Conservation (phyloP, 2,888 invertebrate species). For the Bugulina stolonifera region DNA sequence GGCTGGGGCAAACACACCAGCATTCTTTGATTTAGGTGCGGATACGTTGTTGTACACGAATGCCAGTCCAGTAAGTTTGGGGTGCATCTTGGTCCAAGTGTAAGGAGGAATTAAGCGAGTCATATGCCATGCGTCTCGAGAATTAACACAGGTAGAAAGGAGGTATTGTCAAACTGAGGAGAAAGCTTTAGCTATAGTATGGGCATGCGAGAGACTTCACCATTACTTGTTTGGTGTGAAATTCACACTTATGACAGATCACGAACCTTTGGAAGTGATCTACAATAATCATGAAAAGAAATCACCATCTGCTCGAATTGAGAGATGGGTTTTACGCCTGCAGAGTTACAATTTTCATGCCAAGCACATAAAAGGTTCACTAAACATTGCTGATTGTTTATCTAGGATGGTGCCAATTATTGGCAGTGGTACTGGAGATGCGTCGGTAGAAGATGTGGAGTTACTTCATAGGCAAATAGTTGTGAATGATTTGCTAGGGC, state of each 20-base stretch:
- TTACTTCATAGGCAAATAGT: too few species aligned
- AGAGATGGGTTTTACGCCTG: constrained; percentile 10
- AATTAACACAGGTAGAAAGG: background rate
- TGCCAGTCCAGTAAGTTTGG: background rate
- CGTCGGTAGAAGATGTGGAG: too few species aligned
- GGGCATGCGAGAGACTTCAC: too few species aligned
- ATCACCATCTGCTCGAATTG: too few species aligned
- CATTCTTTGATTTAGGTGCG: background rate
- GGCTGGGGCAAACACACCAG: background rate
- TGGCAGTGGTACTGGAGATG: background rate
- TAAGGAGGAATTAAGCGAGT: background rate
- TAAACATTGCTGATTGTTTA: constrained; percentile 4
- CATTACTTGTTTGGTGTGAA: background rate
- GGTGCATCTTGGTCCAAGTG: background rate
- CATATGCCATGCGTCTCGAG: too few species aligned
- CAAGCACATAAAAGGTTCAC: background rate
- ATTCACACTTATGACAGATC: background rate
- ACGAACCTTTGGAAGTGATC: background rate
- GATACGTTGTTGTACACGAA: too few species aligned
- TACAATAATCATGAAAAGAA: background rate
- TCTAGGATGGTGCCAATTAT: constrained; percentile 1
- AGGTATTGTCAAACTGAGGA: background rate
- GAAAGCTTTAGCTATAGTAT: background rate
- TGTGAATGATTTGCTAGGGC: too few species aligned
- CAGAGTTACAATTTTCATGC: background rate